These are phyloP conservation scores for Phrynocephalus forsythii DNA, from an alignment of 2,797 vertebrate species.

Conservation along the genomic window DNA sequence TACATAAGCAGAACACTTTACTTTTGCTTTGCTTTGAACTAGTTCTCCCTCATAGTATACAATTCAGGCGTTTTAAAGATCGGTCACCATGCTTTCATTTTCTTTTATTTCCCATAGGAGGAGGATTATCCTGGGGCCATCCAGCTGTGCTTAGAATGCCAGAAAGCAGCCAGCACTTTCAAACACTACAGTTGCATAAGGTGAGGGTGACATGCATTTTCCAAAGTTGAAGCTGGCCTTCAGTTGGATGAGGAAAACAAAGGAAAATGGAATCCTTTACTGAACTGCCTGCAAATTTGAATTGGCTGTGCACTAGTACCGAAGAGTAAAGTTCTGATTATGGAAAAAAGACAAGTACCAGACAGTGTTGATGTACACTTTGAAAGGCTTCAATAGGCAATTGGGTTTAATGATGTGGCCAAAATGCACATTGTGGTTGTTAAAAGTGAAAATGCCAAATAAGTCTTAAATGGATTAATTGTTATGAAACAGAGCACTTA, in stretches of 20 bases:
- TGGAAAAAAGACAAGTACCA: neutral
- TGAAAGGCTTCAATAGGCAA: neutral
- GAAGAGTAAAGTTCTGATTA: slow-evolving; percentile 35
- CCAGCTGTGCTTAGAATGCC: slow-evolving; percentile 97
- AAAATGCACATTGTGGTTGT: neutral
- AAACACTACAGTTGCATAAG: slow-evolving; percentile 99
- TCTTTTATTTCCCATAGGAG: slow-evolving; percentile 81
- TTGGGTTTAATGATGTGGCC: neutral
- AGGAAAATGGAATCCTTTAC: neutral
- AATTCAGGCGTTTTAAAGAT: neutral
- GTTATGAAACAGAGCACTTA: neutral
- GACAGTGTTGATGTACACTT: neutral
- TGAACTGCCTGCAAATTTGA: slow-evolving; percentile 5
- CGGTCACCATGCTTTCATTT: neutral
- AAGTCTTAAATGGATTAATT: neutral
- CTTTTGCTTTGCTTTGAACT: no score
- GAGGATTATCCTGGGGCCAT: slow-evolving; percentile 99
- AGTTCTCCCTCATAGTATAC: neutral
- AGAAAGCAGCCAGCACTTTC: slow-evolving; percentile 98
- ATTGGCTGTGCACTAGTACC: slow-evolving; percentile 8
- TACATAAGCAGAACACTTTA: neutral
- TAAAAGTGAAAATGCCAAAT: neutral
- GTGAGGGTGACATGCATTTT: slow-evolving; percentile 73
- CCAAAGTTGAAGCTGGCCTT: neutral
- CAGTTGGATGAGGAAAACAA: neutral